phyloP scores from a whole-genome alignment of 2,113 vertebrate species.

The Shinisaurus crocodilurus region DNA sequence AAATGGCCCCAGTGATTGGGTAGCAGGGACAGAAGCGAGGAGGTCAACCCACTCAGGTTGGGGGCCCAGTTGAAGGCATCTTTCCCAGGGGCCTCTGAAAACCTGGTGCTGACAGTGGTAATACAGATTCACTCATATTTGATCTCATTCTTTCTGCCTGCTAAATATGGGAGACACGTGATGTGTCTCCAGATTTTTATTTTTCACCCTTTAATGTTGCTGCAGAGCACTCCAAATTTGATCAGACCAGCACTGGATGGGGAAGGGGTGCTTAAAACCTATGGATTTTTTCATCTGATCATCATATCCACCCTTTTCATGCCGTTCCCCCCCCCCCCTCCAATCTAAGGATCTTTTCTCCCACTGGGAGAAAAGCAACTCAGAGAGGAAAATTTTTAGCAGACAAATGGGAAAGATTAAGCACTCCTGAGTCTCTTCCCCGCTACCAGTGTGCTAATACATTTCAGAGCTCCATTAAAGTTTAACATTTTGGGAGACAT shows the following conservation, averaged over 20 bases:
- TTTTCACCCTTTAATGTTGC: background rate
- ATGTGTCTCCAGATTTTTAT: background rate
- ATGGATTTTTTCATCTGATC: too few relatives aligned
- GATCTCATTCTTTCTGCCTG: background rate
- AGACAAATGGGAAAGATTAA: background rate
- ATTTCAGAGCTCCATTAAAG: background rate
- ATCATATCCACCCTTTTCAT: background rate
- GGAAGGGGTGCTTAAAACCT: background rate
- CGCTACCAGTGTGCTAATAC: background rate
- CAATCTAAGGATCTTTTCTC: background rate
- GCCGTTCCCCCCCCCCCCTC: too few relatives aligned
- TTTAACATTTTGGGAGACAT: background rate
- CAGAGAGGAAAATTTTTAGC: background rate
- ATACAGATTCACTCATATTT: background rate
- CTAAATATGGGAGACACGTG: background rate
- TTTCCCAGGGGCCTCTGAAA: background rate
- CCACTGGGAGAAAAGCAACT: background rate
- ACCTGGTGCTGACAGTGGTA: too few relatives aligned
- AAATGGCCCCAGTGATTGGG: too few relatives aligned
- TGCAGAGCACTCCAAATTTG: background rate
- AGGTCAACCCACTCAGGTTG: background rate
- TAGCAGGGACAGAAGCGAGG: background rate
- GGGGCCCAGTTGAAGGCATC: background rate
- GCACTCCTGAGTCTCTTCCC: too few relatives aligned
- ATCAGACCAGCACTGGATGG: background rate